A percentile compares a stretch with the other conserved stretches of the same genome.
Conservation (phyloP, 2,888 invertebrate genomes). For the Cephus nigrinus region DNA sequence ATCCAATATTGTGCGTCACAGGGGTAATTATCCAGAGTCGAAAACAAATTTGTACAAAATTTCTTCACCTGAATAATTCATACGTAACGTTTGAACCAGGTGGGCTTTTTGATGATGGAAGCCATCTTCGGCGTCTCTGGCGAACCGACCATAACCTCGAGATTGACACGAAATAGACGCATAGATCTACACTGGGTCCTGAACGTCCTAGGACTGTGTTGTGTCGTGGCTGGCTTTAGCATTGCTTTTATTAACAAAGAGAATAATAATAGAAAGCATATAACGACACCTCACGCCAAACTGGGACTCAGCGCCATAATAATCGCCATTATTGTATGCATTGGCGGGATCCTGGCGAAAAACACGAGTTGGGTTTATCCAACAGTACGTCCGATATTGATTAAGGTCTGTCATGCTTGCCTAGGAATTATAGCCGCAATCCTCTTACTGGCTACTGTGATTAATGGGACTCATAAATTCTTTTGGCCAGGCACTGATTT, state of each 20-base stretch:
- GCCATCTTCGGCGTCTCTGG: constrained; percentile 58
- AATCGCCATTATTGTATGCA: constrained; percentile 36
- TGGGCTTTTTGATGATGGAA: constrained; percentile 50
- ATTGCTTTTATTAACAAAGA: constrained; percentile 53
- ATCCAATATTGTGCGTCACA: constrained; percentile 57
- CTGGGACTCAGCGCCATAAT: constrained; percentile 53
- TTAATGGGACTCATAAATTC: constrained; percentile 50
- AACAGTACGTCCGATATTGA: constrained; percentile 46
- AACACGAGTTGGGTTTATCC: constrained; percentile 58
- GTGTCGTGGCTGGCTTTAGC: constrained; percentile 48
- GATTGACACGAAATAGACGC: constrained; percentile 42
- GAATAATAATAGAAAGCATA: constrained; percentile 36
- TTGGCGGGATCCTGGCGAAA: constrained; percentile 52
- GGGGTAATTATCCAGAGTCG: constrained; percentile 48
- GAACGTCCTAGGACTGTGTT: constrained; percentile 43
- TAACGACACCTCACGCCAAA: constrained; percentile 48
- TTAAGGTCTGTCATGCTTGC: constrained; percentile 55
- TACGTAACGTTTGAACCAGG: constrained; percentile 29
- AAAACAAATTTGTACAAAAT: neutral
- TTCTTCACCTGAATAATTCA: no score
- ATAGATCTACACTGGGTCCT: constrained; percentile 58
- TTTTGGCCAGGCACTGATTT: constrained; percentile 46
- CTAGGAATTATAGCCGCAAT: constrained; percentile 50
- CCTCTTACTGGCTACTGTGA: constrained; percentile 50
- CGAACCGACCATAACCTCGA: constrained; percentile 47